Percentiles rank a stretch among this genome's conserved stretches.
phyloP scores from a whole-genome alignment of 2,113 vertebrate genomes.

The Psophia crepitans region DNA sequence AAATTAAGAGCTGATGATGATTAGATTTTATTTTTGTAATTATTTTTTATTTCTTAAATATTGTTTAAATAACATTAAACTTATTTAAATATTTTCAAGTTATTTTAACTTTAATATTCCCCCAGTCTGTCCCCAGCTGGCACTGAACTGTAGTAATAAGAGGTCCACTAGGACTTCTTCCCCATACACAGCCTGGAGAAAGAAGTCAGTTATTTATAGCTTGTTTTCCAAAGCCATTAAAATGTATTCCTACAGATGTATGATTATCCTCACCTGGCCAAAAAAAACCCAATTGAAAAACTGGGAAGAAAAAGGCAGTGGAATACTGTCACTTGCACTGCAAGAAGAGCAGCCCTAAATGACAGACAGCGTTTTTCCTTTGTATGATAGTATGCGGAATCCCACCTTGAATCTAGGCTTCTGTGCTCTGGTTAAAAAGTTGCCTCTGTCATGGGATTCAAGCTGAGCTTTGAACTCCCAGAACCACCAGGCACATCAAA shows the following conservation, averaged over 20 bases:
- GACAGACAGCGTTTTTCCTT: neutral
- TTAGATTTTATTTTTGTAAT: neutral
- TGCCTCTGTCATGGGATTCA: neutral
- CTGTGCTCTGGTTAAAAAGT: neutral
- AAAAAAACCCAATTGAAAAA: neutral
- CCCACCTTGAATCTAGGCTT: neutral
- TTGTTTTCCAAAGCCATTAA: neutral
- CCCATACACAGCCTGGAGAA: neutral
- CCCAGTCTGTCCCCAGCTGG: neutral
- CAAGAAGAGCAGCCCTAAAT: neutral
- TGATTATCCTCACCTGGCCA: neutral
- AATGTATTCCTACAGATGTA: neutral
- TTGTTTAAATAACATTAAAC: neutral
- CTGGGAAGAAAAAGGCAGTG: neutral
- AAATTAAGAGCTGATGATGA: neutral
- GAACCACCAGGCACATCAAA: neutral
- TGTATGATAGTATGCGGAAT: neutral
- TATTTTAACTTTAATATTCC: neutral
- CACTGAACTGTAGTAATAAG: neutral
- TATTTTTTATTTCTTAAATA: neutral
- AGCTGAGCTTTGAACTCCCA: neutral
- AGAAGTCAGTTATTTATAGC: neutral
- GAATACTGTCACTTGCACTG: neutral
- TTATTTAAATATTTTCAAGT: neutral
- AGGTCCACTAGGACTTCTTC: neutral